Percentiles rank a stretch among this genome's conserved stretches.
Conservation (phyloP, 2,888 invertebrate genomes). For the Phrixothrix hirtus region DNA sequence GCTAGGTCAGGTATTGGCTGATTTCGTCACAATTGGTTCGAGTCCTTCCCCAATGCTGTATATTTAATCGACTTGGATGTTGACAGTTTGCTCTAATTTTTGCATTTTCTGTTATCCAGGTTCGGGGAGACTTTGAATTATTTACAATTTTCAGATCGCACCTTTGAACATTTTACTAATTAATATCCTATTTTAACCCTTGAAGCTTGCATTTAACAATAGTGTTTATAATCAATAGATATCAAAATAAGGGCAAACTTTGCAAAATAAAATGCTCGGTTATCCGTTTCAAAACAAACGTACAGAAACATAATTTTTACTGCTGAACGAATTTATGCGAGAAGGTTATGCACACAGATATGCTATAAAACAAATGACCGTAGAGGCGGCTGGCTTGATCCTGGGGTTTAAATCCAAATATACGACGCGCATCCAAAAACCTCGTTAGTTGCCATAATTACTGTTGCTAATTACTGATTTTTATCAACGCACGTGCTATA, state of each 20-base stretch:
- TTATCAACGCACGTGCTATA: constrained; percentile 56
- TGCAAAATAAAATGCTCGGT: no score
- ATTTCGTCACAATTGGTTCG: not conserved
- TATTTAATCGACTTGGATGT: not conserved
- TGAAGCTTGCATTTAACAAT: no score
- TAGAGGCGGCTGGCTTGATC: constrained; percentile 45
- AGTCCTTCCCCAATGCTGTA: constrained; percentile 1
- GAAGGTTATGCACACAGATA: constrained; percentile 45
- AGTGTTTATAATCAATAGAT: constrained; percentile 3
- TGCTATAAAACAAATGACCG: constrained; percentile 50
- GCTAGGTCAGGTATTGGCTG: constrained; percentile 3
- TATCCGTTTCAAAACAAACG: constrained; percentile 6
- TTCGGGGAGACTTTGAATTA: no score
- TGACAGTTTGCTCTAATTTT: not conserved
- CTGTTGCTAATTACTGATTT: constrained; percentile 58
- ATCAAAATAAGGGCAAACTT: not conserved
- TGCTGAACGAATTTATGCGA: constrained; percentile 26
- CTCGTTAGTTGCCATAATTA: constrained; percentile 58
- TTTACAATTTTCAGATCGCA: no score
- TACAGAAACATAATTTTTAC: constrained; percentile 18
- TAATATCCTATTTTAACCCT: no score
- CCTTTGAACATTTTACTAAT: no score
- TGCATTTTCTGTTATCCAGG: not conserved
- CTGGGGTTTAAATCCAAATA: constrained; percentile 45
- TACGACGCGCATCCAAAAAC: constrained; percentile 46